A percentile compares a stretch with the other conserved stretches of the same genome.
phyloP scores from a whole-genome alignment of 1,140 invertebrate genomes.

The Ostrea denselamellosa region DNA sequence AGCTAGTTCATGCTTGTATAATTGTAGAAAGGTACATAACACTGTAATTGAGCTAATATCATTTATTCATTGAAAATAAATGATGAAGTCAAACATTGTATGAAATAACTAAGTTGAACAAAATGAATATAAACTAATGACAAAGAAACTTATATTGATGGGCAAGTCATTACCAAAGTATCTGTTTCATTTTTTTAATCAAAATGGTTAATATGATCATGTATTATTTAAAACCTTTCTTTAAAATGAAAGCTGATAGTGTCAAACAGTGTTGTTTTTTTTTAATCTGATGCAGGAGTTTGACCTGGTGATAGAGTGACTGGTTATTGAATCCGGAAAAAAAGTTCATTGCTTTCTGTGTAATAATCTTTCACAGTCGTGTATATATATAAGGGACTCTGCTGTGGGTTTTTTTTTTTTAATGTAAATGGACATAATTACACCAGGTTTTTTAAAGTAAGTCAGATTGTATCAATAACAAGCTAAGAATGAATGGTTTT shows the following conservation, averaged over 20 bases:
- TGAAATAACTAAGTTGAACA: too few species aligned
- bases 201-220: background rate
- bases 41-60: too few species aligned
- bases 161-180: too few species aligned
- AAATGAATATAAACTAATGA: too few species aligned
- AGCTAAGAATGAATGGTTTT: too few species aligned
- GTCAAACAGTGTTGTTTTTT: background rate
- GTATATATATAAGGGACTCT: background rate
- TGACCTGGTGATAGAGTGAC: background rate
- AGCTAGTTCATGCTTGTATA: too few species aligned
- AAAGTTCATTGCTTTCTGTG: conserved; percentile 13
- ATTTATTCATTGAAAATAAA: too few species aligned
- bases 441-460: background rate
- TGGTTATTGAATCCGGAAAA: background rate
- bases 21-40: too few species aligned
- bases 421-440: background rate
- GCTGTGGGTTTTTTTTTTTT: background rate
- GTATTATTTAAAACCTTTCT: background rate
- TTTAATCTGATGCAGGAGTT: background rate
- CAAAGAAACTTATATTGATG: too few species aligned
- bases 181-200: background rate
- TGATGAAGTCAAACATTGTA: too few species aligned
- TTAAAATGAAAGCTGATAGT: too few species aligned
- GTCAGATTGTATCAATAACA: background rate
- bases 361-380: background rate